These are phyloP conservation scores for Petrophora chlorosata DNA, from an alignment of 2,888 invertebrate genomes.

Conservation along the genomic window DNA sequence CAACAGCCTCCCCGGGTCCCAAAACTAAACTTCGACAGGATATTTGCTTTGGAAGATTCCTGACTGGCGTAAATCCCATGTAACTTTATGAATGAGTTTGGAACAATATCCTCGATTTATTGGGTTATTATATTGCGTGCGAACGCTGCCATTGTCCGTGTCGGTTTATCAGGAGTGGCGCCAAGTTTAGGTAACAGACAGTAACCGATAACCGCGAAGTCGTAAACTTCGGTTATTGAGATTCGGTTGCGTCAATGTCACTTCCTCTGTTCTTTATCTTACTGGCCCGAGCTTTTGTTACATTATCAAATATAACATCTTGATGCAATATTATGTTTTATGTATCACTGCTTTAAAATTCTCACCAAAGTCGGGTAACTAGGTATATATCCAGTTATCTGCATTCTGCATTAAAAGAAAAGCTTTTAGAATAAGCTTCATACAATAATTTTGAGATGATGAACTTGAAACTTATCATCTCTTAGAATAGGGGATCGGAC, in stretches of 20 bases:
- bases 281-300: background rate
- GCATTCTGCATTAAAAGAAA: too few relatives aligned
- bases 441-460: too few relatives aligned
- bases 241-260: constrained; percentile 21
- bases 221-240: constrained; percentile 31
- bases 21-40: constrained; percentile 40
- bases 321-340: background rate
- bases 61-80: constrained; percentile 45
- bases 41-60: constrained; percentile 51
- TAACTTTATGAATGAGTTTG: constrained; percentile 56
- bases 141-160: constrained; percentile 45
- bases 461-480: too few relatives aligned
- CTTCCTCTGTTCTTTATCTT: constrained; percentile 14
- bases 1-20: constrained; percentile 17
- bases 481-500: too few relatives aligned
- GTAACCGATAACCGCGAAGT: constrained; percentile 33
- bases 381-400: too few relatives aligned
- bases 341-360: background rate
- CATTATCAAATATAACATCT: background rate
- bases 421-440: too few relatives aligned
- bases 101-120: constrained; percentile 53
- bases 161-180: constrained; percentile 52
- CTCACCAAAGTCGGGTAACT: too few relatives aligned
- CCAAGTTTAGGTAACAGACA: constrained; percentile 44
- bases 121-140: constrained; percentile 59